These are phyloP conservation scores for Zygaena filipendulae DNA, from an alignment of 2,888 invertebrate genomes.

Conservation along the genomic window DNA sequence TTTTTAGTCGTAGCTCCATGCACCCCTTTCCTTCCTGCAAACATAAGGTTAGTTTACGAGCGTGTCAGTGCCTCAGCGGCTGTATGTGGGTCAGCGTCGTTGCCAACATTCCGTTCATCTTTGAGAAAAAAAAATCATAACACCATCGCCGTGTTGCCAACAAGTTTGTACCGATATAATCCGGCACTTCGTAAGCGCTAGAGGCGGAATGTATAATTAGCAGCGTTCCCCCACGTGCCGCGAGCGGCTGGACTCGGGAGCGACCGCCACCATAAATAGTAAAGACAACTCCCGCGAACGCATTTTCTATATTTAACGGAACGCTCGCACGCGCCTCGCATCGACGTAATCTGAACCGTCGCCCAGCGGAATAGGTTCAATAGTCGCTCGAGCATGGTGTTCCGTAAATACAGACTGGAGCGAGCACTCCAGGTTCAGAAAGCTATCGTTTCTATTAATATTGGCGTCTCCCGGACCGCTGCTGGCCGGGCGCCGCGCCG, in stretches of 20 bases:
- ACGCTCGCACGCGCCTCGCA: constrained; percentile 22
- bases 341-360: too few relatives aligned
- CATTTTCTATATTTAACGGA: constrained; percentile 53
- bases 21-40: constrained; percentile 23
- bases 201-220: constrained; percentile 23
- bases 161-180: too few relatives aligned
- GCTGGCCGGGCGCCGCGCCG: neutral
- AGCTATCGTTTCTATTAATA: constrained; percentile 32
- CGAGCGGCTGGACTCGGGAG: constrained; percentile 17
- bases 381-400: too few relatives aligned
- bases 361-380: too few relatives aligned
- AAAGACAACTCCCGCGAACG: constrained; percentile 49
- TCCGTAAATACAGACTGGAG: constrained; percentile 30
- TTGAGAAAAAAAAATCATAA: constrained; percentile 7
- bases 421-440: constrained; percentile 23
- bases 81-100: constrained; percentile 35
- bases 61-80: too few relatives aligned
- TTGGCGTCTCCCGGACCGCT: constrained; percentile 30
- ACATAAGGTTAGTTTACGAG: too few relatives aligned
- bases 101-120: constrained; percentile 26
- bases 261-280: constrained; percentile 63
- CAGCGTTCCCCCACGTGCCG: constrained; percentile 40
- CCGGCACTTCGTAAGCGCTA: constrained; percentile 14
- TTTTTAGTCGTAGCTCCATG: constrained; percentile 36
- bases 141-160: constrained; percentile 19